phyloP scores from a whole-genome alignment of 2,888 invertebrate species.

The Tribolium freemani region DNA sequence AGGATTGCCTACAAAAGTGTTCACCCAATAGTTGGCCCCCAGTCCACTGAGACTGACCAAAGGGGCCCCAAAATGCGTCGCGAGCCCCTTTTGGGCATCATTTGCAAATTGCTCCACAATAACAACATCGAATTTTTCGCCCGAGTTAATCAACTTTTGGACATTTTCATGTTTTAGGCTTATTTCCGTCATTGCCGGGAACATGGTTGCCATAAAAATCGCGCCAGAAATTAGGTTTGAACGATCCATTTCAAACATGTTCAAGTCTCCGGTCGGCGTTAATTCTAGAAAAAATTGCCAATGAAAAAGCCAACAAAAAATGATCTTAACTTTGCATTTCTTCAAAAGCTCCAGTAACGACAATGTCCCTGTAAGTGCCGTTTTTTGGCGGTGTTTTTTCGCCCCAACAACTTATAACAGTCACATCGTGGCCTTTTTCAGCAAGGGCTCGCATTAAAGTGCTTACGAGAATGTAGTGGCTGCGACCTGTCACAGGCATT shows the following conservation, averaged over 20 bases:
- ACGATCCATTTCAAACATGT: background rate
- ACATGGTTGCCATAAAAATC: background rate
- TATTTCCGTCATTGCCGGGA: background rate
- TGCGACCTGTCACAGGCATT: conserved; percentile 49
- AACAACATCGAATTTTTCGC: conserved; percentile 63
- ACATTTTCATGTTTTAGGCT: conserved; percentile 46
- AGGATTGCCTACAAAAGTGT: conserved; percentile 69
- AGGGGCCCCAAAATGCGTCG: conserved; percentile 61
- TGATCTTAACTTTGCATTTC: no score
- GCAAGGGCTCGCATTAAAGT: conserved; percentile 53
- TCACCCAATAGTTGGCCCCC: conserved; percentile 67
- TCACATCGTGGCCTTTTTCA: conserved; percentile 55
- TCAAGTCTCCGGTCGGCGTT: no score
- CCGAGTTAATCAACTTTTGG: conserved; percentile 57
- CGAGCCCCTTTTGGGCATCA: conserved; percentile 67
- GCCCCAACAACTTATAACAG: conserved; percentile 48
- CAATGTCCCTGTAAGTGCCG: conserved; percentile 30
- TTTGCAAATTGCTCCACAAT: conserved; percentile 68
- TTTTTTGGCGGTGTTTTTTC: conserved; percentile 35
- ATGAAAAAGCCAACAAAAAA: background rate
- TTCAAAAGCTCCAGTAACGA: background rate
- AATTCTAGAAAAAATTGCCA: no score
- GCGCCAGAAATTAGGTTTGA: conserved; percentile 8
- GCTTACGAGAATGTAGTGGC: conserved; percentile 55
- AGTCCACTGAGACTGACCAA: conserved; percentile 62